Conservation (phyloP, 2,113 vertebrate genomes). For the Callospermophilus lateralis region DNA sequence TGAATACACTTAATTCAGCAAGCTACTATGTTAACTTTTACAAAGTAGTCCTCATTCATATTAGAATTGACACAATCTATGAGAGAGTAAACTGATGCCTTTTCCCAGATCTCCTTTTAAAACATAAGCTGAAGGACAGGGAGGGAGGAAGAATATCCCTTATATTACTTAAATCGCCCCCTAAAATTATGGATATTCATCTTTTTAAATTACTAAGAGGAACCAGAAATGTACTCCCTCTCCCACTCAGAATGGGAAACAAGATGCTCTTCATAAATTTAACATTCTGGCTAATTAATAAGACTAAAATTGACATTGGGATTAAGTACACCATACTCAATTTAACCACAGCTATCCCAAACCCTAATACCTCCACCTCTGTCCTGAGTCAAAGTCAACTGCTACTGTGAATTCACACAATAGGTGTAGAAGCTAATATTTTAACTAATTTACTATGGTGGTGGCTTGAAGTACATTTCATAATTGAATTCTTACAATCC, state of each 20-base stretch:
- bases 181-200: not conserved
- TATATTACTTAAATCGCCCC: not conserved
- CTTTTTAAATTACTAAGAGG: not conserved
- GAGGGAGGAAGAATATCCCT: not conserved
- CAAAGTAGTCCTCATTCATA: not conserved
- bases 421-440: not conserved
- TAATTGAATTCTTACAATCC: not conserved
- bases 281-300: not conserved
- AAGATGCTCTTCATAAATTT: not conserved
- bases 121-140: not conserved
- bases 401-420: not conserved
- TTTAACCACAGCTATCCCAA: not conserved
- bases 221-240: not conserved
- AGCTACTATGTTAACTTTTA: not conserved
- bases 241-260: not conserved
- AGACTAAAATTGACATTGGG: not conserved
- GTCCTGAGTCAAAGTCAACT: not conserved
- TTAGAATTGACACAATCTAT: not conserved
- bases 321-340: not conserved
- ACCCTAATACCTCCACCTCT: not conserved
- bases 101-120: not conserved
- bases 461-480: not conserved
- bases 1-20: slow-evolving; percentile 11
- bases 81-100: not conserved
- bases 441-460: not conserved